Percentiles rank a stretch among this genome's conserved stretches.
These are phyloP conservation scores for Chitala chitala DNA, from an alignment of 2,113 vertebrate genomes.

Conservation along the genomic window DNA sequence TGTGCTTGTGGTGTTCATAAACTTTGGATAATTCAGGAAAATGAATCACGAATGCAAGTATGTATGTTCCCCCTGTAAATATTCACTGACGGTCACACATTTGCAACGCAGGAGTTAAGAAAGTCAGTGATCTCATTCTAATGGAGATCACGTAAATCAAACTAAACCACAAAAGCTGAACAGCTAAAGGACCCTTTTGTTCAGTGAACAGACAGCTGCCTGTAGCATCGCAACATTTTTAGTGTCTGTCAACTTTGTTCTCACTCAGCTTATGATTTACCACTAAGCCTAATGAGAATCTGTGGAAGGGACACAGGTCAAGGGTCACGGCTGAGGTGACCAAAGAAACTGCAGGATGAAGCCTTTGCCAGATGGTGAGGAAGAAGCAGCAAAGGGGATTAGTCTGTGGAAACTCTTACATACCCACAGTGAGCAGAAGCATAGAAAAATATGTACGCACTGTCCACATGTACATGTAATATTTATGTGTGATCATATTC, in stretches of 20 bases:
- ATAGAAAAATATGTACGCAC: too few relatives aligned
- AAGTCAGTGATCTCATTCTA: neutral
- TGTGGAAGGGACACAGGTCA: neutral
- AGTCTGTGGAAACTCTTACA: neutral
- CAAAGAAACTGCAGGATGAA: neutral
- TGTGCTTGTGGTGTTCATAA: slow-evolving; percentile 1
- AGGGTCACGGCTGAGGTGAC: neutral
- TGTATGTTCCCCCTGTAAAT: neutral
- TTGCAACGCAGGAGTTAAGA: neutral
- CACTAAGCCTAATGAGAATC: neutral
- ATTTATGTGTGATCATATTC: neutral
- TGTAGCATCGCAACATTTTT: neutral
- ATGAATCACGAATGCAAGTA: slow-evolving; percentile 8
- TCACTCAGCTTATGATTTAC: neutral
- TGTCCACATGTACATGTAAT: slow-evolving; percentile 6
- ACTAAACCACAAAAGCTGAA: neutral
- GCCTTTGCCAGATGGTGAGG: neutral
- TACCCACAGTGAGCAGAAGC: neutral
- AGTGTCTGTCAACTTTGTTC: neutral
- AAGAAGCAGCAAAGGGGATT: neutral
- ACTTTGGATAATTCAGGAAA: slow-evolving; percentile 13
- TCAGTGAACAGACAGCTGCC: neutral
- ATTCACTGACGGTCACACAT: slow-evolving; percentile 9
- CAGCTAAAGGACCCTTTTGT: neutral
- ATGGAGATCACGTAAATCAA: neutral